phyloP scores from a whole-genome alignment of 1,140 invertebrate species.

The Pteromalus puparum region DNA sequence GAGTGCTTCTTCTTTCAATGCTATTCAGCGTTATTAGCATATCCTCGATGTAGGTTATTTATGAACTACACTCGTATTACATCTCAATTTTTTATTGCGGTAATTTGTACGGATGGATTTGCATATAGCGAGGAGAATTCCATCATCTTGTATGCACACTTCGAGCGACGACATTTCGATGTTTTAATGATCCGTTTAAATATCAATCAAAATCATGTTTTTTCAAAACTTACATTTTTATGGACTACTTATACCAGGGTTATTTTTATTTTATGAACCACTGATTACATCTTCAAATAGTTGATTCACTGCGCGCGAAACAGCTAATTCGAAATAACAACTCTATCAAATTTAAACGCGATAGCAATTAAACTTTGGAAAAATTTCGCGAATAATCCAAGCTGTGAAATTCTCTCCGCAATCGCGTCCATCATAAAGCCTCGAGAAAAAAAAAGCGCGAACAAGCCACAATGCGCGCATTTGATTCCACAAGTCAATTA shows the following conservation, averaged over 20 bases:
- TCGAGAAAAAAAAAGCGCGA: not conserved
- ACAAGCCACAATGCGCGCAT: not conserved
- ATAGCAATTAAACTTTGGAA: not conserved
- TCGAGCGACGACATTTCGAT: no score
- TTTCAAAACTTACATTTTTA: no score
- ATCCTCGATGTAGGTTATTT: not conserved
- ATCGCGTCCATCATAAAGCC: not conserved
- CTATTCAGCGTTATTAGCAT: not conserved
- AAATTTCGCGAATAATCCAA: not conserved
- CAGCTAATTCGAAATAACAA: not conserved
- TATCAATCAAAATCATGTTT: no score
- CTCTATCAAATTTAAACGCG: not conserved
- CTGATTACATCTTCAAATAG: no score
- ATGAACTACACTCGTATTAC: not conserved
- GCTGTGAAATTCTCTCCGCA: not conserved
- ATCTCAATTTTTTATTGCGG: not conserved
- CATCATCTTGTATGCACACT: no score
- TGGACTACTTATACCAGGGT: no score
- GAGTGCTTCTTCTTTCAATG: not conserved
- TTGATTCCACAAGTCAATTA: conserved; percentile 10
- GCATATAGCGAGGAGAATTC: no score
- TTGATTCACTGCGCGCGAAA: not conserved
- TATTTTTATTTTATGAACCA: no score
- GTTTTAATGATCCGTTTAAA: no score
- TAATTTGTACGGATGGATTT: no score